Evolutionary conservation across 2,113 vertebrate species (phyloP), one percentile per base, ranked within the genome.

Genomic region (Noctilio leporinus): DNA sequence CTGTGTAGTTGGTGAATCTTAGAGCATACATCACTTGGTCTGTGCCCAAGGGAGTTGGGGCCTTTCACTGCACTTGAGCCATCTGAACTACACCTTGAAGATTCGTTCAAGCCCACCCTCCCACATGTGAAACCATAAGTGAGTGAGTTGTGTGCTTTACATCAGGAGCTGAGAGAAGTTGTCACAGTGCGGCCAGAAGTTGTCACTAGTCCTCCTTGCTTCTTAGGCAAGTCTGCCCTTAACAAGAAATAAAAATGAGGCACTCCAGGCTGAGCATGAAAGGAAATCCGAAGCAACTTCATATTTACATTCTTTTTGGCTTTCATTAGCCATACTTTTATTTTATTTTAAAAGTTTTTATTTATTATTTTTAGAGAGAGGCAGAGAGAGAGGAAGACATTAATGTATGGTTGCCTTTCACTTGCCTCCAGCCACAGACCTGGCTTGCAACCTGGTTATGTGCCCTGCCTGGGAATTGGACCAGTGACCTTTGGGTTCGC

Each of bases 191-290:
- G 43, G 55, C 2, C 22, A 95, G 11, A n/a, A n/a, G n/a, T n/a
- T n/a, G n/a, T n/a, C 24, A 45, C 11, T 57, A 81, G 26, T 4
- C 26, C 5, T 86, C 43, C 43, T 94, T 89, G 49, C n/a, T 80
- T 59, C 65, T 72, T 76, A 45, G 65, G 30, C 28, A 75, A 26
- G 15, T 55, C 33, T 70, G 83, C 35, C 40, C 57, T 91, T 72
- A 94, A 82, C 9, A 69, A 86, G 70, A 26, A 93, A 51, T 55
- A 75, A 94, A 94, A 76, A 72, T 10, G 28, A 95, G 69, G 28
- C 45, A 67, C 53, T 47, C 2, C 2, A 69, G 12, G n/a, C 24
- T 93, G 53, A 86, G 9, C 5, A 33, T 73, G 64, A 90, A 84
- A 91, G 43, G n/a, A 92, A 67, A 88, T 40, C 16, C 45, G 64